Base-by-base conservation (phyloP, 2,797 vertebrate species). In the Eurystomus glaucurus region DNA sequence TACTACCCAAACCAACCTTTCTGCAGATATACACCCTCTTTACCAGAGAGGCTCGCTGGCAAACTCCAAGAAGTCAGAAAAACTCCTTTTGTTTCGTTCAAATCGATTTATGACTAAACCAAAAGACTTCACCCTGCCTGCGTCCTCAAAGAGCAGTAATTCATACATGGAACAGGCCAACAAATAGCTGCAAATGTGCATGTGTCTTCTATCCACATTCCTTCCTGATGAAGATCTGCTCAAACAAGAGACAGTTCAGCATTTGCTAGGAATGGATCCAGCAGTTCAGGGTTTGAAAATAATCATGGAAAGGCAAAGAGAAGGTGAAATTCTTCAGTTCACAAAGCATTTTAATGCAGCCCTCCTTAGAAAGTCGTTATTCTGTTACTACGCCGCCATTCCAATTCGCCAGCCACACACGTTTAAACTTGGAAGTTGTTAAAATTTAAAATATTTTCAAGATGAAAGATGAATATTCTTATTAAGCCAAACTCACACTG, bases 191-290 rank as follows among this genome's bases (percentile, higher is more conserved):
- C 71, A 62, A 82, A 83, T 22, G 68, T 62, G 75, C 78, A 75
- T 39, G 71, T 95, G 86, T 91, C 75, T 94, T 50, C 68, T 37
- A 83, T 82, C 77, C 33, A 78, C 80, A 85, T 72, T 84, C 91
- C 60, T 93, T 57, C 88, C 70, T 5, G 0, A 37, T 43, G 90
- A 88, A 94, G 55, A 81, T 85, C 45, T 62, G 71, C 60, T 84
- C 61, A 29, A 81, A 41, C 29, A 8, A 60, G 41, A 79, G 58
- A 48, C 61, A 78, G 33, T 5, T 64, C 84, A 62, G 69, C n/a
- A 17, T 74, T 90, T 80, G 37, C 37, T 8, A 82, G 90, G 62
- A 90, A 93, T 3, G 28, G 70, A 89, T 45, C 61, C 8, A 14
- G 66, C 37, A 89, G 29, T 18, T 88, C 52, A 77, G 37, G 70